These are phyloP conservation scores for Yponomeuta malinellus DNA, from an alignment of 2,888 invertebrate genomes.

Conservation along the genomic window DNA sequence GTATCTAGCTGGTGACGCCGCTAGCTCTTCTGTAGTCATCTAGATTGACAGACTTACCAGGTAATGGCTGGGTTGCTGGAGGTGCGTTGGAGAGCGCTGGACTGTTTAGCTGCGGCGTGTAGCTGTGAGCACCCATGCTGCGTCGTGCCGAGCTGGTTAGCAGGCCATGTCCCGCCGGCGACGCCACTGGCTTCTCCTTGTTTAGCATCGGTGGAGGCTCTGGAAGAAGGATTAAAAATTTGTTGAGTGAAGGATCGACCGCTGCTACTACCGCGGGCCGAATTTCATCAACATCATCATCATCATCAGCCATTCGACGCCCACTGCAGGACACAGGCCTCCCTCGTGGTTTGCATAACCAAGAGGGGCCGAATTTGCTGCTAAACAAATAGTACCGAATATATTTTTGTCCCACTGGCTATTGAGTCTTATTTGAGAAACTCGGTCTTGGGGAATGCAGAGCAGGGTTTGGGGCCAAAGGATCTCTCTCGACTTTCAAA, in stretches of 20 bases:
- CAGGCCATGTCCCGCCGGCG: conserved; percentile 87
- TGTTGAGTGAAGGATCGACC: background rate
- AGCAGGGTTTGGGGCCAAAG: too few species aligned
- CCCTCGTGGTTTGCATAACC: too few species aligned
- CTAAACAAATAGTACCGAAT: too few species aligned
- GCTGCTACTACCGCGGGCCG: too few species aligned
- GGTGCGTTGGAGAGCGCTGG: conserved; percentile 67
- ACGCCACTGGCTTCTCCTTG: conserved; percentile 78
- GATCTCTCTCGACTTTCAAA: too few species aligned
- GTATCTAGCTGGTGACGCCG: too few species aligned
- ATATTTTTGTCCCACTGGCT: background rate
- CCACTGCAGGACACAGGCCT: too few species aligned
- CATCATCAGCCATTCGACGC: too few species aligned
- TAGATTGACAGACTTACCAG: conserved; percentile 43
- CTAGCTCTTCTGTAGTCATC: too few species aligned
- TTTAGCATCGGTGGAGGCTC: conserved; percentile 36
- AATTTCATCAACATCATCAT: too few species aligned
- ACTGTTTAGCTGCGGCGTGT: conserved; percentile 79
- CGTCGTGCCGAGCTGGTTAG: conserved; percentile 80
- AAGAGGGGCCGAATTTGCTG: too few species aligned
- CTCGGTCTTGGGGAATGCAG: background rate
- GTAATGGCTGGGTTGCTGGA: conserved; percentile 69
- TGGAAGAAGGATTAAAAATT: conserved; percentile 26
- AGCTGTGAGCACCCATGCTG: conserved; percentile 83
- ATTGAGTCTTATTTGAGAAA: background rate